phyloP scores from a whole-genome alignment of 2,888 invertebrate species.

The Gastrophysa polygoni region DNA sequence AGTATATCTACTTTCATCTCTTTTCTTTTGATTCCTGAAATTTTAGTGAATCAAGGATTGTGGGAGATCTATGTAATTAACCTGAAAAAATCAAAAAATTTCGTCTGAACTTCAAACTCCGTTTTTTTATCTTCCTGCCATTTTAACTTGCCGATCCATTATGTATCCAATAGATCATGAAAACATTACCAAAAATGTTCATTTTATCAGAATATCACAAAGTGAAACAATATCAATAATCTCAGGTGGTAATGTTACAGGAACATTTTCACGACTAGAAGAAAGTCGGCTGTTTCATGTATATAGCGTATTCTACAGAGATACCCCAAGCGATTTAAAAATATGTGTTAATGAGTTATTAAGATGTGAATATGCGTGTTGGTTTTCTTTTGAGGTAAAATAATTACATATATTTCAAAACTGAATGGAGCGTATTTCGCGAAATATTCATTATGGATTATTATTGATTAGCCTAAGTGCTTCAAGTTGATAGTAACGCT shows the following conservation, averaged over 20 bases:
- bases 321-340: slow-evolving; percentile 5
- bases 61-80: too few relatives aligned
- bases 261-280: slow-evolving; percentile 12
- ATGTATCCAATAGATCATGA: too few relatives aligned
- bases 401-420: slow-evolving; percentile 20
- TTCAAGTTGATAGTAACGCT: slow-evolving; percentile 28
- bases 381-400: slow-evolving; percentile 3
- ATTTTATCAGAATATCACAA: slow-evolving; percentile 26
- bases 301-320: slow-evolving; percentile 29
- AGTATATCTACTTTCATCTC: too few relatives aligned
- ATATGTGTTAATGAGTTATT: slow-evolving; percentile 12
- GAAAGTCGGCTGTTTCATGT: slow-evolving; percentile 38
- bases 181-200: background rate
- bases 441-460: slow-evolving; percentile 26
- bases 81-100: too few relatives aligned
- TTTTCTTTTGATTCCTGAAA: too few relatives aligned
- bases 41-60: too few relatives aligned
- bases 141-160: too few relatives aligned
- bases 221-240: slow-evolving; percentile 24
- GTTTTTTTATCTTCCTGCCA: too few relatives aligned
- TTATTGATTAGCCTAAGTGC: slow-evolving; percentile 33
- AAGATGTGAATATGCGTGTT: background rate
- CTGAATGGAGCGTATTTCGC: slow-evolving; percentile 17
- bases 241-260: slow-evolving; percentile 24
- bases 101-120: too few relatives aligned